Evolutionary conservation across 1,140 invertebrate genomes (phyloP), one percentile per base, ranked within the genome.

Genomic region (Mycetomoellerius zeteki): DNA sequence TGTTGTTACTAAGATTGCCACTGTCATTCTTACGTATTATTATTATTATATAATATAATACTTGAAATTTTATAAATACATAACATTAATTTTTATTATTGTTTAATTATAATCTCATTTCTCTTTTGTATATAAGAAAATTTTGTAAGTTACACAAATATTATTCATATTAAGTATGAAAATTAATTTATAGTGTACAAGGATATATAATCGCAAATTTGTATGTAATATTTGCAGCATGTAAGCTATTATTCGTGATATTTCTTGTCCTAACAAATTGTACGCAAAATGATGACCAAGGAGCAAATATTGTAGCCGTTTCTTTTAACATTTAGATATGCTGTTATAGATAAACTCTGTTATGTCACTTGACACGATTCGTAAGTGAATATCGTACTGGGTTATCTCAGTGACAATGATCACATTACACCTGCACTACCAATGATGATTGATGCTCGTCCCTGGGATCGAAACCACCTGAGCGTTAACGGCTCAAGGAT

Each of bases 401-500:
- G 90, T 85, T 92, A 93, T 92, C 90, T 91, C 92, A 91, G 93
- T 92, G 93, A 92, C 91, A 93, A 89, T 92, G 93, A 94, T 93
- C 93, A 90, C 91, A 85, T 93, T 95, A 94, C 94, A 95, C 94
- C 93, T 94, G 94, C 91, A 92, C 91, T 91, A 92, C 78, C 92
- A 92, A 94, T 94, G 94, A 91, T 94, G 94, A 95, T 95, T 94
- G 94, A 95, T 94, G 93, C 93, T 88, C 93, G 91, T 91, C 86
- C 90, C 90, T 90, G 88, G 86, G 91, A 91, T 86, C 91, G 89
- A 90, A 92, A 93, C 91, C 91, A 92, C 91, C 91, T 92, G 89
- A 91, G 92, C 91, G 92, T 94, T 95, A 95, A 95, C 94, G 94
- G 95, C 90, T 88, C 93, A 90, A 94, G 92, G 93, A 95, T 95